phyloP scores from a whole-genome alignment of 2,797 vertebrate genomes.

The Cyclura pinguis region DNA sequence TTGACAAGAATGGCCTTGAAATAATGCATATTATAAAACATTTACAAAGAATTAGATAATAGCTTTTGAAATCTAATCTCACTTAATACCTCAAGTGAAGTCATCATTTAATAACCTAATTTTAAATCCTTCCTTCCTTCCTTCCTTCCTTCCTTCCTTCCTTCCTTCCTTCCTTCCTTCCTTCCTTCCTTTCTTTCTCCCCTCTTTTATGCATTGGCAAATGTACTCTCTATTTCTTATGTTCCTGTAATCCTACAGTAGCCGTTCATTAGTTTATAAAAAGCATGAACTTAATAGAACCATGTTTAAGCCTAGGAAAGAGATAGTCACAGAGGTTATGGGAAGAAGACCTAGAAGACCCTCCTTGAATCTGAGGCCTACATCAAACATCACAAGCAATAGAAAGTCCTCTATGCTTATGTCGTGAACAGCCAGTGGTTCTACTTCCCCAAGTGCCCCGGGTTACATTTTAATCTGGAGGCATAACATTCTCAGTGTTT shows the following conservation, averaged over 20 bases:
- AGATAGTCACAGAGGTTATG: constrained; percentile 55
- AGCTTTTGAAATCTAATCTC: constrained; percentile 39
- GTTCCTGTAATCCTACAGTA: constrained; percentile 57
- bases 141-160: too few relatives aligned
- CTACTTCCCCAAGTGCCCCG: constrained; percentile 64
- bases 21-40: constrained; percentile 51
- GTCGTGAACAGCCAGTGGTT: constrained; percentile 66
- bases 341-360: constrained; percentile 71
- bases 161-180: too few relatives aligned
- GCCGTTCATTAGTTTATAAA: constrained; percentile 46
- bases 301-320: constrained; percentile 48
- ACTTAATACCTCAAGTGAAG: constrained; percentile 48
- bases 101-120: constrained; percentile 26
- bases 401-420: constrained; percentile 70
- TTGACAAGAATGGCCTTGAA: constrained; percentile 65
- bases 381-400: constrained; percentile 69
- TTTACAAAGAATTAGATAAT: constrained; percentile 48
- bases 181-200: too few relatives aligned
- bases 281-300: constrained; percentile 51
- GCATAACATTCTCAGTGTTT: constrained; percentile 72
- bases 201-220: constrained; percentile 41
- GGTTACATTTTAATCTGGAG: constrained; percentile 74
- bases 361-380: constrained; percentile 66
- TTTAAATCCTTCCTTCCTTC: background rate
- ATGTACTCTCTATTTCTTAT: constrained; percentile 5